Evolutionary conservation across 2,113 vertebrate genomes (phyloP), one percentile per base, ranked within the genome.

Genomic region (Poeciliopsis prolifica): DNA sequence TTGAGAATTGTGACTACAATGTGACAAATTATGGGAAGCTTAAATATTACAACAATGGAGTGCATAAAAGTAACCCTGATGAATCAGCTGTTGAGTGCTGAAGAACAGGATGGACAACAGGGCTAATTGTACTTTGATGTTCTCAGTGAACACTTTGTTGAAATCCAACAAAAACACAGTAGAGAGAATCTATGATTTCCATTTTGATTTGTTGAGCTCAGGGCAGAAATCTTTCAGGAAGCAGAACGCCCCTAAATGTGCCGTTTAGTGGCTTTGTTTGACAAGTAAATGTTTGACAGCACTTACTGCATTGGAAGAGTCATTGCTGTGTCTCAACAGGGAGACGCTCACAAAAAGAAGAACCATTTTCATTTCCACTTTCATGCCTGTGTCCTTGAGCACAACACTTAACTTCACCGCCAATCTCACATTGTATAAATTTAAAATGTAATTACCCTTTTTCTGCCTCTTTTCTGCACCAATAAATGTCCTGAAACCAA

Each of bases 141-240:
- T 1, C 13, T 76, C 70, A 72, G 37, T 8, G 51, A 62, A 79
- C 54, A 10, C 61, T 15, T 61, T 9, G 6, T 14, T 28, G 29
- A 29, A 62, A 80, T 73, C 58, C 65, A 61, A 61, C 63, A 77
- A 63, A 77, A 63, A 70, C 0, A 35, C 44, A 17, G 30, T 44
- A 70, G 75, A n/a, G 28, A 40, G 5, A 81, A 61, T 64, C 51
- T 71, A 64, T 70, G 37, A 82, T 74, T 67, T 82, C 72, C 72
- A 86, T 87, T 28, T 42, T 26, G 22, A 44, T 42, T 67, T 67
- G 37, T 67, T 67, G 65, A 67, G 26, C 33, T 44, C 31, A 82
- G 74, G 30, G 70, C 60, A 40, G 76, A 40, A 29, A 61, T 40
- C 68, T 75, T 51, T 70, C 82, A 78, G 78, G 24, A 81, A 72